Evolutionary conservation across 2,113 vertebrate species (phyloP).

Genomic region (Prionailurus viverrinus): DNA sequence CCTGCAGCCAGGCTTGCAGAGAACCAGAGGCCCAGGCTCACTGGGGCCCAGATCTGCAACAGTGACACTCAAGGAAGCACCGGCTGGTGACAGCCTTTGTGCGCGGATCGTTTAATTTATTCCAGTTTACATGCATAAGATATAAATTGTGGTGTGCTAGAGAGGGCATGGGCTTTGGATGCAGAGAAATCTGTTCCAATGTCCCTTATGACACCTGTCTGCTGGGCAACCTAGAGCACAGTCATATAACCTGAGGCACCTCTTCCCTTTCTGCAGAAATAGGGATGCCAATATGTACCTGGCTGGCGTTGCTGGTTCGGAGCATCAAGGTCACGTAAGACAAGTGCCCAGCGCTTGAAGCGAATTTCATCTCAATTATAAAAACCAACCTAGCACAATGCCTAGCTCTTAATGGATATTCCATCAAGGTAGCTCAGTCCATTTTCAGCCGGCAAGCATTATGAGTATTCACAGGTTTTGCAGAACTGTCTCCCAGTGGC

Average conservation of each 20-base stretch:
- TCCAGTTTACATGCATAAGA: neutral
- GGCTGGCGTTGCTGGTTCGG: neutral
- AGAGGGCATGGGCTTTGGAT: neutral
- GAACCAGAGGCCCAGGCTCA: neutral
- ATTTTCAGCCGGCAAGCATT: neutral
- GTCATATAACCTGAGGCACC: neutral
- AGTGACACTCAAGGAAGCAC: neutral
- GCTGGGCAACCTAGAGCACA: neutral
- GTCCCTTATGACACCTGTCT: neutral
- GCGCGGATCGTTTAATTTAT: neutral
- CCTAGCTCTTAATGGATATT: neutral
- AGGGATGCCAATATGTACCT: neutral
- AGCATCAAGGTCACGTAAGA: neutral
- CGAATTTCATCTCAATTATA: neutral
- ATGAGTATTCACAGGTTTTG: too few species aligned
- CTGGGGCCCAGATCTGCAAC: neutral
- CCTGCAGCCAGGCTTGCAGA: neutral
- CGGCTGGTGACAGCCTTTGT: neutral
- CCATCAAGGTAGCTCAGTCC: neutral
- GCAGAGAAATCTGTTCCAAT: neutral
- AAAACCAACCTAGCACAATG: neutral
- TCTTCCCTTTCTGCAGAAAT: conserved; percentile 7
- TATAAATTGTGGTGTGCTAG: too few species aligned
- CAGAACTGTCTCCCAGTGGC: neutral
- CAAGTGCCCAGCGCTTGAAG: neutral